Base-by-base conservation (phyloP, 2,113 vertebrate genomes). In the Ceyx melanurus region DNA sequence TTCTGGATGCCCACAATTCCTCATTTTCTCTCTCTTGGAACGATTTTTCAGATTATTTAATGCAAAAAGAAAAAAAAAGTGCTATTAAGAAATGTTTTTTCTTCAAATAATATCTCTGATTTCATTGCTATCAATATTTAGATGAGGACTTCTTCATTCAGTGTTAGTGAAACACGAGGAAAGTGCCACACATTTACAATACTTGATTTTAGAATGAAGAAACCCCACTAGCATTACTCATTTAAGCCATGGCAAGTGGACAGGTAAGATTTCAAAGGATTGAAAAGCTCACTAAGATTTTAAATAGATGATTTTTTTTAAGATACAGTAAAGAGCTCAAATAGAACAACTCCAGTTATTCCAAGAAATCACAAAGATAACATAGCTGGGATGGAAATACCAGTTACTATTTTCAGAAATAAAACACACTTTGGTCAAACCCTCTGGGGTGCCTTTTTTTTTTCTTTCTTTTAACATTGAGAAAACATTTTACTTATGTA, bases 151-250 rank as follows among this genome's bases (percentile, higher is more conserved):
- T 82, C 35, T 75, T 81, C 43, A 62, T 60, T 60, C 33, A 10
- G 0, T 40, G 23, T 15, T 31, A 40, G 0, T 40, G 40, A 68
- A 83, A 48, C 12, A 28, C 53, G 77, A 35, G 0, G 29, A 4
- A 43, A 77, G 40, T 21, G 58, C 12, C 70, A 48, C 10, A 16
- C 3, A 5, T 56, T 45, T 12, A 45, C 2, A 12, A 8, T 23
- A 19, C 40, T 91, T 89, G 21, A 22, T 80, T 77, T 42, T 45
- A 21, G 71, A 88, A 74, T 9, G 1, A 61, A 67, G 43, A 67
- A 73, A 82, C 12, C 2, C 43, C 46, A 2, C 18, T n/a, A 4
- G 10, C 13, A 9, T 35, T 35, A 33, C 45, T 68, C 35, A 46
- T 45, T 82, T 40, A 71, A 81, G 26, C 19, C 15, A 31, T 3